A percentile compares a stretch with the other conserved stretches of the same genome.
Conservation (phyloP, 2,113 vertebrate genomes). For the Toxostoma redivivum region DNA sequence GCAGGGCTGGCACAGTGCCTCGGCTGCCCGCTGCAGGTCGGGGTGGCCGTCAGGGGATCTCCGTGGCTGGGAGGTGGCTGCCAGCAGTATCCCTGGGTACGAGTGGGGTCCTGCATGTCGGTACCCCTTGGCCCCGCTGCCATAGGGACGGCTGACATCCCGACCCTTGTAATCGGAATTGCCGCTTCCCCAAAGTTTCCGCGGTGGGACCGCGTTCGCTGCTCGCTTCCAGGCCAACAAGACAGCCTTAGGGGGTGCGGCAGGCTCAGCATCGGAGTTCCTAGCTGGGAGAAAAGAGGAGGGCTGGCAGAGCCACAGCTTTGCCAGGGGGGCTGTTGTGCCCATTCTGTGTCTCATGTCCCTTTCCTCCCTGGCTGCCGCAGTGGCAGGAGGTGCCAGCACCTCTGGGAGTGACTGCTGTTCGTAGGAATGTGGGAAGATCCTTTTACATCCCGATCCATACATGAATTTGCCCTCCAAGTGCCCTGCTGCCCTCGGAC, state of each 20-base stretch:
- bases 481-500: fast-evolving
- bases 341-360: neutral
- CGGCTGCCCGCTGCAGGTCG: neutral
- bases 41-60: neutral
- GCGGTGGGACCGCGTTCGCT: fast-evolving
- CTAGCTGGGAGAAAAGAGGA: neutral
- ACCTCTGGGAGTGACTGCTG: neutral
- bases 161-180: fast-evolving
- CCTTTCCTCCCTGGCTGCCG: neutral
- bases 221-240: neutral
- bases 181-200: neutral
- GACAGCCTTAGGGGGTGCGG: fast-evolving
- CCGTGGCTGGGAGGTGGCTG: neutral
- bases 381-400: neutral
- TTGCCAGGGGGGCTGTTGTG: neutral
- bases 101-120: fast-evolving
- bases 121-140: fast-evolving
- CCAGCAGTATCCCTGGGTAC: neutral
- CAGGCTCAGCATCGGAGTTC: neutral
- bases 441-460: neutral
- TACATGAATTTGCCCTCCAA: neutral
- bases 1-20: neutral
- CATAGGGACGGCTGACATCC: neutral
- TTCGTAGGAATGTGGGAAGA: neutral
- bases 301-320: neutral